These are phyloP conservation scores for Sebastes cheni DNA, from an alignment of 2,797 vertebrate genomes.

Conservation along the genomic window DNA sequence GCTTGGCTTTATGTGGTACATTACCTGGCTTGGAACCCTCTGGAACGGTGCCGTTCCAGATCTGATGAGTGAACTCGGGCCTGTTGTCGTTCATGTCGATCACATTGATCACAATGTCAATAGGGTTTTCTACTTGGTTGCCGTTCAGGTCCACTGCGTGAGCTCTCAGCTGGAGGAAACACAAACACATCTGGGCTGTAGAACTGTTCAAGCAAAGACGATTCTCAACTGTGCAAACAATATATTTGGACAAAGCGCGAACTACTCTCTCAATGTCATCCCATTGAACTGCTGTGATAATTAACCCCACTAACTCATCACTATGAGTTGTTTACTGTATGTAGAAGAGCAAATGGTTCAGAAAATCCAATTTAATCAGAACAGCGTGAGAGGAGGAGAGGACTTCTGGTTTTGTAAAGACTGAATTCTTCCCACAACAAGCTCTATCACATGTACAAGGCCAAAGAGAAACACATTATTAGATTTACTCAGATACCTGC, in stretches of 20 bases:
- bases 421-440: not conserved
- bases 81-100: slow-evolving; percentile 99
- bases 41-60: slow-evolving; percentile 95
- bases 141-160: slow-evolving; percentile 98
- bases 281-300: slow-evolving; percentile 12
- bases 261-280: not conserved
- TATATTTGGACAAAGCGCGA: not conserved
- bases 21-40: slow-evolving; percentile 98
- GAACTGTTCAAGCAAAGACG: slow-evolving; percentile 3
- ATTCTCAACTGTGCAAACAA: slow-evolving; percentile 23
- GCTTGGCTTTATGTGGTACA: not conserved
- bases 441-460: not conserved
- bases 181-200: slow-evolving; percentile 48
- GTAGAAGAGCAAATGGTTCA: not conserved
- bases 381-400: not conserved
- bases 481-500: slow-evolving; percentile 17
- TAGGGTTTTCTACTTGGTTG: slow-evolving; percentile 98
- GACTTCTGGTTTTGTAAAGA: not conserved
- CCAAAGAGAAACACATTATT: slow-evolving; percentile 20
- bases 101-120: slow-evolving; percentile 97
- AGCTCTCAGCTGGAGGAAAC: slow-evolving; percentile 88
- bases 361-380: slow-evolving; percentile 7
- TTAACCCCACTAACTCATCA: not conserved
- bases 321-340: not conserved
- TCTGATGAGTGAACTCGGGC: slow-evolving; percentile 94